phyloP scores from a whole-genome alignment of 2,113 vertebrate genomes.

The Plectropomus leopardus region DNA sequence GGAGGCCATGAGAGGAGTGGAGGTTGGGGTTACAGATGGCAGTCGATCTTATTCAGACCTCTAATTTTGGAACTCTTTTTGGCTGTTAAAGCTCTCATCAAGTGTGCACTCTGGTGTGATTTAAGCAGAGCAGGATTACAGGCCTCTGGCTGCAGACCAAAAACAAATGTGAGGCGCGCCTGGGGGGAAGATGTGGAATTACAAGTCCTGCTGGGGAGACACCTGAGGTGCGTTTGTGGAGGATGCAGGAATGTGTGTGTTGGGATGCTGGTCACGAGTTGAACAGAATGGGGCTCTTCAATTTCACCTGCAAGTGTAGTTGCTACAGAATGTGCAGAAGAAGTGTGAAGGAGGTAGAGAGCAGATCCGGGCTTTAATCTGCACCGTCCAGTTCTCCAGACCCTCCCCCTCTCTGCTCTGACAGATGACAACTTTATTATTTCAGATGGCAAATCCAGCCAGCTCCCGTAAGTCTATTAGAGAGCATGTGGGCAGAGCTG shows the following conservation, averaged over 20 bases:
- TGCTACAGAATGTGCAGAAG: slow-evolving; percentile 45
- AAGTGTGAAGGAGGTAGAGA: slow-evolving; percentile 75
- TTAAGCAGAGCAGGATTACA: slow-evolving; percentile 42
- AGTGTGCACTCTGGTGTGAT: slow-evolving; percentile 16
- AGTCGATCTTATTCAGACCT: slow-evolving; percentile 41
- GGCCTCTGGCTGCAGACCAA: slow-evolving; percentile 25
- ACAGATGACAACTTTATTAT: slow-evolving; percentile 87
- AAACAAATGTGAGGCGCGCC: slow-evolving; percentile 27
- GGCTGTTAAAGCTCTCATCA: slow-evolving; percentile 29
- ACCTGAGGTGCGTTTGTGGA: slow-evolving; percentile 36
- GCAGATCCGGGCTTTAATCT: slow-evolving; percentile 77
- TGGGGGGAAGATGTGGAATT: slow-evolving; percentile 34
- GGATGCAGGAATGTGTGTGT: slow-evolving; percentile 34
- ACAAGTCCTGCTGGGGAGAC: slow-evolving; percentile 26
- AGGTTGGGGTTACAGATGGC: slow-evolving; percentile 31
- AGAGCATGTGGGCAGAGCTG: slow-evolving; percentile 55
- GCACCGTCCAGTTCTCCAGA: slow-evolving; percentile 40
- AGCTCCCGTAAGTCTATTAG: slow-evolving; percentile 60
- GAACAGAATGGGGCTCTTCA: slow-evolving; percentile 56
- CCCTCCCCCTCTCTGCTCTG: slow-evolving; percentile 73
- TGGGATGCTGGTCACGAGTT: slow-evolving; percentile 72
- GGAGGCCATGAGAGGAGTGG: slow-evolving; percentile 6
- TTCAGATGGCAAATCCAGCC: slow-evolving; percentile 81
- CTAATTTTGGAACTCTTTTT: slow-evolving; percentile 63
- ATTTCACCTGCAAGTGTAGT: slow-evolving; percentile 61